A percentile compares a stretch with the other conserved stretches of the same genome.
phyloP scores from a whole-genome alignment of 2,113 vertebrate genomes.

The Amazona guildingii region DNA sequence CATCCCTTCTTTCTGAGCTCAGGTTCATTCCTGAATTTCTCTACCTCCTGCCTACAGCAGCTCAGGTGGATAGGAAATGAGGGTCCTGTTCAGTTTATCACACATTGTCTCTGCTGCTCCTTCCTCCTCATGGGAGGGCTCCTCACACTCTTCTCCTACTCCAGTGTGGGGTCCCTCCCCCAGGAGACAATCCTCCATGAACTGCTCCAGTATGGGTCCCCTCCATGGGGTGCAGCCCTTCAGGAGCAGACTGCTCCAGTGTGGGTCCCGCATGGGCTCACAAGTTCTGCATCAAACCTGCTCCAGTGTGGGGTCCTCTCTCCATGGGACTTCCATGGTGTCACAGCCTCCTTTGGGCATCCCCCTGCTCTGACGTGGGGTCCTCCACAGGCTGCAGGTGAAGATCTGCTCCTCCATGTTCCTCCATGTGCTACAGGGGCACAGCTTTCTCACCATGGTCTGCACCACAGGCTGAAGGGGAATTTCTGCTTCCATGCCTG shows the following conservation, averaged over 20 bases:
- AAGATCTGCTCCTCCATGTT: neutral
- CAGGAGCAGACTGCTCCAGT: neutral
- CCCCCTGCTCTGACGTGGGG: neutral
- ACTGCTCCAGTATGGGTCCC: neutral
- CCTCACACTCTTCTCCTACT: neutral
- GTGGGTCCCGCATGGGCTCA: neutral
- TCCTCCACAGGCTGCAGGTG: neutral
- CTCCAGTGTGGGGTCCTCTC: neutral
- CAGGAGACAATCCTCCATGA: neutral
- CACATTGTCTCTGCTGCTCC: neutral
- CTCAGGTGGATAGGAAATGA: accelerated
- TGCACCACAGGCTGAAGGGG: neutral
- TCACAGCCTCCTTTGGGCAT: neutral
- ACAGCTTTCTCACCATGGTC: neutral
- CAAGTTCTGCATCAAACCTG: no score
- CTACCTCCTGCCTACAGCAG: neutral
- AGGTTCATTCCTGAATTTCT: neutral
- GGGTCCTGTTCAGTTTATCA: no score
- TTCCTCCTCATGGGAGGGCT: neutral
- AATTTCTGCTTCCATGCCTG: neutral
- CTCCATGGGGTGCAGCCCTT: neutral
- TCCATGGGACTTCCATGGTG: neutral
- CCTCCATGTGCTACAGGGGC: neutral
- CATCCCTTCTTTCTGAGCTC: neutral
- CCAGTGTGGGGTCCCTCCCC: neutral